Conservation (phyloP, 1,140 invertebrate genomes). For the Dysdera silvatica region DNA sequence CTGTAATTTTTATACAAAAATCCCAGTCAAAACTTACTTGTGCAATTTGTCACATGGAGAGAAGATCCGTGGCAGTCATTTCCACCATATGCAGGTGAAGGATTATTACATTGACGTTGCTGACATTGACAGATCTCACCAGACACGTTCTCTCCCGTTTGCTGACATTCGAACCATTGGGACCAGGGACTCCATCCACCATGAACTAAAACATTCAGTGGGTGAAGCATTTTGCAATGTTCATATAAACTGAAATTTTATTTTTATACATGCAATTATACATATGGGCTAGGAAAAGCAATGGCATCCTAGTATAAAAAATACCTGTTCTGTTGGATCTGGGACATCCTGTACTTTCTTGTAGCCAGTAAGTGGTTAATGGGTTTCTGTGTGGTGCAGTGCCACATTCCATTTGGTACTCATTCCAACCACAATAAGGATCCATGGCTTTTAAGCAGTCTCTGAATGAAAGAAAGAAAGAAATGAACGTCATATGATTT, state of each 20-base stretch:
- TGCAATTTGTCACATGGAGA: slow-evolving; percentile 49
- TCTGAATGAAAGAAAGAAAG: slow-evolving; percentile 4
- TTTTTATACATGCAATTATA: background rate
- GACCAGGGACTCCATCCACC: slow-evolving; percentile 70
- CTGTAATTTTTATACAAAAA: background rate
- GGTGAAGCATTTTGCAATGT: background rate
- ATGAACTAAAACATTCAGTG: slow-evolving; percentile 46
- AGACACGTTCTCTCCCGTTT: slow-evolving; percentile 35
- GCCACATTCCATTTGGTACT: slow-evolving; percentile 59
- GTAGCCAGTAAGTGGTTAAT: slow-evolving; percentile 59
- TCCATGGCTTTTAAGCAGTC: slow-evolving; percentile 77
- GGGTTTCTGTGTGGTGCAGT: slow-evolving; percentile 56
- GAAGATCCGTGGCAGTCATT: slow-evolving; percentile 43
- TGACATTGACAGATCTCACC: slow-evolving; percentile 67
- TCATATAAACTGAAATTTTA: too few species aligned
- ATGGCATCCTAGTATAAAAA: too few species aligned
- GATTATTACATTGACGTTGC: slow-evolving; percentile 69
- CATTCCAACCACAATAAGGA: slow-evolving; percentile 91
- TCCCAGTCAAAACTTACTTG: slow-evolving; percentile 29
- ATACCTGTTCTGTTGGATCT: slow-evolving; percentile 49
- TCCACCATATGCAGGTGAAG: slow-evolving; percentile 69
- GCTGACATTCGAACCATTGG: slow-evolving; percentile 55
- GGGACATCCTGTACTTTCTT: slow-evolving; percentile 58
- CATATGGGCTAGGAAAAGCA: background rate
- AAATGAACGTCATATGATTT: background rate